Base-by-base conservation (phyloP, 1,140 invertebrate genomes). In the Megalopta genalis region DNA sequence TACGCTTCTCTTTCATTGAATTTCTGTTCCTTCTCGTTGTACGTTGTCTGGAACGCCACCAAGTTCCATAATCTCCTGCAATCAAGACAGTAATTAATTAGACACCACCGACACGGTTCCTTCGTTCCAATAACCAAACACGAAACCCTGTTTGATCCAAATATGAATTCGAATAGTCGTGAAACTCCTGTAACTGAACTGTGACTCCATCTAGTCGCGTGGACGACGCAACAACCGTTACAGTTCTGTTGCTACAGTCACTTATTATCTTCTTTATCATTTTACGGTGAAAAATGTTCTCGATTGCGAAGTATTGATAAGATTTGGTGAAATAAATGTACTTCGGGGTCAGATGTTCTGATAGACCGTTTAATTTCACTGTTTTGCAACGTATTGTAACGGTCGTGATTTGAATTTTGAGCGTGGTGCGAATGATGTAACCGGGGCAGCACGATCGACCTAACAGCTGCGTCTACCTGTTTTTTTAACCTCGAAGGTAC, bases 371-470 rank as follows among this genome's bases (percentile, higher is more conserved):
- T 14, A 46, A 46, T 12, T 46, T 10, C 1, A 46, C 42, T 46
- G 7, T 42, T 8, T 42, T 8, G 9, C 7, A 42, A 9, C 39
- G 9, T 42, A 42, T 42, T 49, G 8, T 14, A 49, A 12, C 10
- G 8, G 46, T 49, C 4, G 46, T 0, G 10, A 49, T 39, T 37
- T 37, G 14, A 57, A 18, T 25, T 27, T n/a, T 8, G 57, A 21
- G 0, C 25, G 9, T 42, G 9, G n/a, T 37, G n/a, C 37, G 4
- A 27, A 37, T 37, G 27, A 27, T 16, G 0, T 25, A 14, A 63
- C 37, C 16, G 42, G 46, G 42, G 27, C 42, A 77, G 42, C 67
- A 70, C 75, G 32, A 70, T 70, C 75, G 75, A 69, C 21, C n/a
- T 14, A 49, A 16, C 32, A 52, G 23, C 27, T 70, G 27, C 57